A percentile compares a stretch with the other conserved stretches of the same genome.
phyloP scores from a whole-genome alignment of 2,888 invertebrate species.

The Amiota minor region DNA sequence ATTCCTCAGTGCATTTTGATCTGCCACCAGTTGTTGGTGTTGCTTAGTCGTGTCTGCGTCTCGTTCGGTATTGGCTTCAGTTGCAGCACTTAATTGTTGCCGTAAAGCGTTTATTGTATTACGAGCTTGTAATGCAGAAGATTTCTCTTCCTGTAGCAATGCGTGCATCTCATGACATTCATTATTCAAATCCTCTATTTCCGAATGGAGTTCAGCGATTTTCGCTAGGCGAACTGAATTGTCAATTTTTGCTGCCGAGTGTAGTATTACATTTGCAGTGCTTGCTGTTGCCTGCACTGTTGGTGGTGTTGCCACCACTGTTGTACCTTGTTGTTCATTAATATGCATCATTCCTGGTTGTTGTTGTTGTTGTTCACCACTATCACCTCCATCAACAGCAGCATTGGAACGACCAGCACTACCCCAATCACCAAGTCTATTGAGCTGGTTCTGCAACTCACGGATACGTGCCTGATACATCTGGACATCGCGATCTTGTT shows the following conservation, averaged over 20 bases:
- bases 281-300: neutral
- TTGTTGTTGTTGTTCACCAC: neutral
- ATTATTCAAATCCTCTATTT: conserved; percentile 76
- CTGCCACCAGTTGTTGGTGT: conserved; percentile 1
- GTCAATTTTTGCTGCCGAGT: neutral
- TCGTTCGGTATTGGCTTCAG: neutral
- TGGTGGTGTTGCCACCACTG: neutral
- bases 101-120: conserved; percentile 39
- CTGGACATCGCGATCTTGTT: conserved; percentile 84
- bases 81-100: neutral
- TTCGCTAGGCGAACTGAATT: conserved; percentile 48
- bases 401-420: conserved; percentile 5
- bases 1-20: conserved; percentile 6
- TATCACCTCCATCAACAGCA: neutral
- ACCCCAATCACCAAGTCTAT: conserved; percentile 75
- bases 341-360: too few species aligned
- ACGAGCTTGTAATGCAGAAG: conserved; percentile 69
- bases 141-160: conserved; percentile 75
- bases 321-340: neutral
- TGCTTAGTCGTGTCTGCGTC: neutral
- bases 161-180: conserved; percentile 79
- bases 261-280: neutral
- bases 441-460: conserved; percentile 80
- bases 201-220: conserved; percentile 75
- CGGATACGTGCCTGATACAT: conserved; percentile 82